Base-by-base conservation (phyloP, 2,113 vertebrate genomes). In the Danionella cerebrum region DNA sequence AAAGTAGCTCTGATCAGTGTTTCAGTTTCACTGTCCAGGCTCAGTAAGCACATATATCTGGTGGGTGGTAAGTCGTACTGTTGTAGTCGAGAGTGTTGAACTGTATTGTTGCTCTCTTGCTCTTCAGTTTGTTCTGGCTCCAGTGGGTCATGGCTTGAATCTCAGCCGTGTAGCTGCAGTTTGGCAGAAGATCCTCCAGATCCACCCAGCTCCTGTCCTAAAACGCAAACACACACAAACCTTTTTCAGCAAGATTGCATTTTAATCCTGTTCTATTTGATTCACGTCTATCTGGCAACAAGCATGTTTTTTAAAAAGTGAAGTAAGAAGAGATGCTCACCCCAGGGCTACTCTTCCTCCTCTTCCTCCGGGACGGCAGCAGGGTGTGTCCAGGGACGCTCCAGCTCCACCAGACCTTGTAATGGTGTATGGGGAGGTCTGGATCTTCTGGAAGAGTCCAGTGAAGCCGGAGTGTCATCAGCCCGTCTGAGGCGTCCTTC, bases 361-460 rank as follows among this genome's bases (percentile, higher is more conserved):
- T 88, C 76, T 91, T 97, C 88, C 94, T 97, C 76, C 90, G 95
- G 4, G 91, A 86, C 1, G 91, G 90, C 52, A 93, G 88, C n/a
- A 86, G 76, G 0, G 92, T 87, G 85, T 88, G 92, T 70, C 88
- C 84, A 3, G 83, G 75, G 16, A 84, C 87, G 0, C 83, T 91
- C 93, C 94, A 94, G 84, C 91, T 97, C 94, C 95, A 98, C 76
- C 91, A 93, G 4, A 96, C 89, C 76, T 94, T 96, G 83, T 92
- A 98, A 84, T 98, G 95, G 54, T 97, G 95, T 4, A 97, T 79
- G 2, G 94, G 95, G 50, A 96, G 85, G 52, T 98, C 95, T 0
- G 89, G 89, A 31, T 98, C 94, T 74, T 91, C 90, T 0, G 89
- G 84, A 36, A 91, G 71, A 7, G 90, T 93, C 94, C 95, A 98